A percentile compares a stretch with the other conserved stretches of the same genome.
These are phyloP conservation scores for Aphrocallistes beatrix DNA, from an alignment of 37 sponge, comb jelly and placozoan species.

Conservation along the genomic window DNA sequence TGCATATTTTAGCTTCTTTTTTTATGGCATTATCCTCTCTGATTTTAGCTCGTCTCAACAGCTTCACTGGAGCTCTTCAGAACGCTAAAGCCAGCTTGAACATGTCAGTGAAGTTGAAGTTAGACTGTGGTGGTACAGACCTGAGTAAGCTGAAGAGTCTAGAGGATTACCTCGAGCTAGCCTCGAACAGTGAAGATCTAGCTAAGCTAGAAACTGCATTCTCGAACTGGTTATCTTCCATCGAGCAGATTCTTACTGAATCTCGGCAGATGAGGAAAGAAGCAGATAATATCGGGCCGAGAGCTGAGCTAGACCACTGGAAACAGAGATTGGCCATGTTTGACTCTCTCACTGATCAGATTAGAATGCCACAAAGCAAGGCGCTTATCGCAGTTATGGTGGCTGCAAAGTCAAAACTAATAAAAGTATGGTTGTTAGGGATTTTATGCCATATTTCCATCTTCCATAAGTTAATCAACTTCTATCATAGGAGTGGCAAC, in stretches of 20 bases:
- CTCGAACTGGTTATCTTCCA: neutral
- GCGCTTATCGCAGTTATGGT: slow-evolving; percentile 66
- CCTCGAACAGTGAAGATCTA: neutral
- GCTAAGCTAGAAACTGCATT: neutral
- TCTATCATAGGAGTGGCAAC: slow-evolving; percentile 62
- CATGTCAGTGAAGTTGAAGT: neutral
- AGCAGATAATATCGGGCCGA: slow-evolving; percentile 81
- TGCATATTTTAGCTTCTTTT: too few species aligned
- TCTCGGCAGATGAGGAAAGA: slow-evolving; percentile 86
- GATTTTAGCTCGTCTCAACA: neutral
- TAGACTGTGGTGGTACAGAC: neutral
- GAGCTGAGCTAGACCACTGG: slow-evolving; percentile 93
- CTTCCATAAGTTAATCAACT: too few species aligned
- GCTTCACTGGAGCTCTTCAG: neutral
- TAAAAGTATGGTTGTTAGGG: slow-evolving; percentile 43
- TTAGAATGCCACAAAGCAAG: slow-evolving; percentile 56
- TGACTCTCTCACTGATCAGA: slow-evolving; percentile 77
- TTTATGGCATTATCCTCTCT: too few species aligned
- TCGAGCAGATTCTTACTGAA: slow-evolving; percentile 63
- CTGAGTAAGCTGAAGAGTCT: neutral
- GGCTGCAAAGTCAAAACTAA: slow-evolving; percentile 66
- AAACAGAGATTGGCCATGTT: slow-evolving; percentile 80
- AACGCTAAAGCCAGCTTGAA: slow-evolving; percentile 1
- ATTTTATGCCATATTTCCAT: too few species aligned
- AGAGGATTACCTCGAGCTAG: neutral